Evolutionary conservation across 2,888 invertebrate genomes (phyloP).

Genomic region (Brenthis hecate): DNA sequence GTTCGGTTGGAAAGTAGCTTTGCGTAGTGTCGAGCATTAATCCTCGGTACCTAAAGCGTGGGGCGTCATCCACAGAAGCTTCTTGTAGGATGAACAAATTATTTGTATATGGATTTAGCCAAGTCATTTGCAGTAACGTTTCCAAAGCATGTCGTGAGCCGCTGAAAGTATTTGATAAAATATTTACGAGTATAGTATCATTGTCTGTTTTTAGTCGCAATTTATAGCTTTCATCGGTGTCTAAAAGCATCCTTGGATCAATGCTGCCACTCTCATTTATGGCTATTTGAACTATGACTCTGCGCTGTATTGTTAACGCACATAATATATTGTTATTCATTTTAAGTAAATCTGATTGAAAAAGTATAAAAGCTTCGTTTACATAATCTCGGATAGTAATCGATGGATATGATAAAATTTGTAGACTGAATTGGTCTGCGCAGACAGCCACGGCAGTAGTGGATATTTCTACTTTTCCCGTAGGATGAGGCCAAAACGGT

Average conservation of each 20-base stretch:
- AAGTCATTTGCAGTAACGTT: constrained; percentile 88
- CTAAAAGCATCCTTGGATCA: constrained; percentile 81
- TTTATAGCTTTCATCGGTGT: constrained; percentile 88
- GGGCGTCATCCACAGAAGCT: constrained; percentile 87
- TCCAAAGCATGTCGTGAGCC: constrained; percentile 89
- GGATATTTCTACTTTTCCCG: constrained; percentile 84
- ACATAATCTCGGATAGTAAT: constrained; percentile 59
- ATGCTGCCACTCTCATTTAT: constrained; percentile 64
- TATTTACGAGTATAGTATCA: constrained; percentile 77
- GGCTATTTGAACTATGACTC: constrained; percentile 68
- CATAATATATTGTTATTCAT: constrained; percentile 57
- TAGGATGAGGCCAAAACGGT: constrained; percentile 90
- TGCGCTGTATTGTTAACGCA: constrained; percentile 65
- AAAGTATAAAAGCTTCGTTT: constrained; percentile 68
- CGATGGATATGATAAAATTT: constrained; percentile 59
- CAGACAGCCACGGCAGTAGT: constrained; percentile 84
- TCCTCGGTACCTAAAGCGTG: constrained; percentile 89
- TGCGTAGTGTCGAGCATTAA: constrained; percentile 94
- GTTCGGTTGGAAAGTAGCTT: constrained; percentile 89
- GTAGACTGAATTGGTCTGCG: constrained; percentile 75
- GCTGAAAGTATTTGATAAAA: constrained; percentile 85
- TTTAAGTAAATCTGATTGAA: constrained; percentile 70
- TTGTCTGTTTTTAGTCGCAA: constrained; percentile 79
- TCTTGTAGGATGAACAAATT: constrained; percentile 84
- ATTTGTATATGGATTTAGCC: constrained; percentile 85